Percentiles rank a stretch among this genome's conserved stretches.
phyloP scores from a whole-genome alignment of 1,140 invertebrate genomes.

The Gyrodactylus salaris region DNA sequence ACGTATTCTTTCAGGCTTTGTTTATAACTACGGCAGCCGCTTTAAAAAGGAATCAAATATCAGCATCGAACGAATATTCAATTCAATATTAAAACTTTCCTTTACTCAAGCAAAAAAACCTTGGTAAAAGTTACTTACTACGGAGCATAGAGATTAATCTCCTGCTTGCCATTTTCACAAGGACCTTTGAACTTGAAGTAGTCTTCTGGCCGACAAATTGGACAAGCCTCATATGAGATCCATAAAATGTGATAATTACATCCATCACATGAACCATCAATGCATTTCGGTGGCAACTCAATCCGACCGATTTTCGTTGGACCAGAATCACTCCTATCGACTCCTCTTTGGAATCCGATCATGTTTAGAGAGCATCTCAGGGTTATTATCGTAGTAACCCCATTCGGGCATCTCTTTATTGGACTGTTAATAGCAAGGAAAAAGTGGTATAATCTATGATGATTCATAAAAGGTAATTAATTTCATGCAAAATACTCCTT shows the following conservation, averaged over 20 bases:
- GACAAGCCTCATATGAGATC: background rate
- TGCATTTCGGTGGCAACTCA: conserved; percentile 6
- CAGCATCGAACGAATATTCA: too few relatives aligned
- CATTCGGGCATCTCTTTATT: background rate
- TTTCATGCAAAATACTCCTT: too few relatives aligned
- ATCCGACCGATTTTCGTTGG: background rate
- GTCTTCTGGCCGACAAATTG: background rate
- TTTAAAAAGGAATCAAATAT: background rate
- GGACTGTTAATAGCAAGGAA: background rate
- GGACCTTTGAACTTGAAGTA: background rate
- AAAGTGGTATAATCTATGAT: too few relatives aligned
- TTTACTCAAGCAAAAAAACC: background rate
- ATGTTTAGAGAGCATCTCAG: background rate
- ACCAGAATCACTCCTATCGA: background rate
- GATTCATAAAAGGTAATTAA: too few relatives aligned
- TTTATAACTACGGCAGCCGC: background rate
- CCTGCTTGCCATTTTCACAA: conserved; percentile 5
- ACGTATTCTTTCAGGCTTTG: background rate
- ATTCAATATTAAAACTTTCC: too few relatives aligned
- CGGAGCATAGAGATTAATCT: background rate
- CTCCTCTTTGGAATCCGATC: background rate
- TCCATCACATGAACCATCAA: conserved; percentile 1
- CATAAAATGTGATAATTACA: conserved; percentile 3
- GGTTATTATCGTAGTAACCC: background rate
- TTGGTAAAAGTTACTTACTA: conserved; percentile 1